Evolutionary conservation across 2,888 invertebrate species (phyloP), one percentile per base, ranked within the genome.

Genomic region (Caenorhabditis sulstoni): DNA sequence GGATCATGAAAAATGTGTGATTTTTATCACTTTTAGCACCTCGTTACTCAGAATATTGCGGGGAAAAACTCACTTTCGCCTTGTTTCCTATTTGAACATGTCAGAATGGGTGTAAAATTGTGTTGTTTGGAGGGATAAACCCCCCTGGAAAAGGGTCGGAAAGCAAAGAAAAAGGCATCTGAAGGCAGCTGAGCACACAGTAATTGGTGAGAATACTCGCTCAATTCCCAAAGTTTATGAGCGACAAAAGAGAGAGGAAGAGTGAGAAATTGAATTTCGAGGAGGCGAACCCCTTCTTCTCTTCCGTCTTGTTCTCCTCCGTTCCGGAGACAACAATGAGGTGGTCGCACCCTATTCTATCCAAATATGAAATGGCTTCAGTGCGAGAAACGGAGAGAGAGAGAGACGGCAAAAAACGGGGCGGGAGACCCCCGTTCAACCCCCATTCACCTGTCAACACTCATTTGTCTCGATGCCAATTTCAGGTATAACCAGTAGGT

Each of bases 371-470:
- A 70, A 68, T 68, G 61, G 55, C 61, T 61, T 70, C 61, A 70
- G 57, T 55, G 44, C 29, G 29, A 29, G 29, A 29, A 29, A 29
- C 29, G 29, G 29, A 29, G 29, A 29, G 53, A 62, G 29, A 29
- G 29, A 29, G 53, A 62, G 41, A 55, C 55, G 50, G 52, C 20
- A 45, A 61, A 52, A 61, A 70, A 61, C 39, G 20, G 37, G 35
- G 62, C 11, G 23, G 37, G 47, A 23, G 55, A 44, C 18, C 29
- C 57, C 47, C 57, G 57, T 57, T 57, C 62, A 57, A 16, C 49
- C 61, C 47, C 62, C 20, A 57, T 71, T 71, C 71, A 71, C 64
- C 73, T 64, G 64, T 73, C 64, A 73, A 73, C 62, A 73, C 57
- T 23, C 64, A 73, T 73, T 65, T 73, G 73, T 73, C 64, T 73